Conservation (phyloP, 2,888 invertebrate genomes). For the Abrostola triplasia region DNA sequence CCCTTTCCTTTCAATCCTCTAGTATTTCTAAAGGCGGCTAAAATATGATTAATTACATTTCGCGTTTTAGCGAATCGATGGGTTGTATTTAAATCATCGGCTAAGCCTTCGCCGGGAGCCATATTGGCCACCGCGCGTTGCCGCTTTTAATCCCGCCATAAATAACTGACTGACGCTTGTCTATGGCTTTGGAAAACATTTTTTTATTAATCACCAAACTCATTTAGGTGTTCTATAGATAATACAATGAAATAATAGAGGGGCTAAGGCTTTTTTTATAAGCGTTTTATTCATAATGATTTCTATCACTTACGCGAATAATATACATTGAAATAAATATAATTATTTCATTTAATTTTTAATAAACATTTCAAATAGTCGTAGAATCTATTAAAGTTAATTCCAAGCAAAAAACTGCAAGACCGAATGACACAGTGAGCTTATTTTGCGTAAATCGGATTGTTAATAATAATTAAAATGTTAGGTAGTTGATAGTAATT, state of each 20-base stretch:
- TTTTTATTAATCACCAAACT: conserved; percentile 45
- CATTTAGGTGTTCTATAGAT: conserved; percentile 32
- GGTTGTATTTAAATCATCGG: conserved; percentile 82
- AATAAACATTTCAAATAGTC: no score
- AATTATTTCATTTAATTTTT: no score
- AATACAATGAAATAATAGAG: conserved; percentile 13
- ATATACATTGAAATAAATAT: no score
- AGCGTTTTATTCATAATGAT: no score
- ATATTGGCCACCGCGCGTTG: conserved; percentile 72
- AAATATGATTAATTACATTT: conserved; percentile 79
- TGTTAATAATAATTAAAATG: no score
- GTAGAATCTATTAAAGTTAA: no score
- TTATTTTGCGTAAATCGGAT: no score
- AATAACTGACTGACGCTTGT: conserved; percentile 78
- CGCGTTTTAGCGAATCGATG: conserved; percentile 75
- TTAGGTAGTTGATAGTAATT: no score
- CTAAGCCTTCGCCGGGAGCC: conserved; percentile 73
- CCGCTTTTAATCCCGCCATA: conserved; percentile 79
- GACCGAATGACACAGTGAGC: no score
- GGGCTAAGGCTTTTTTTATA: neutral
- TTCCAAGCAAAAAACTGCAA: no score
- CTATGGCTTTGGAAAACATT: conserved; percentile 63
- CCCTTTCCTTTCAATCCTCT: conserved; percentile 56
- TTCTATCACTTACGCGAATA: no score
- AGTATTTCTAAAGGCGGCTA: conserved; percentile 67